A percentile compares a stretch with the other conserved stretches of the same genome.
Evolutionary conservation across 2,797 vertebrate genomes (phyloP).

Genomic region (Coilia nasus): DNA sequence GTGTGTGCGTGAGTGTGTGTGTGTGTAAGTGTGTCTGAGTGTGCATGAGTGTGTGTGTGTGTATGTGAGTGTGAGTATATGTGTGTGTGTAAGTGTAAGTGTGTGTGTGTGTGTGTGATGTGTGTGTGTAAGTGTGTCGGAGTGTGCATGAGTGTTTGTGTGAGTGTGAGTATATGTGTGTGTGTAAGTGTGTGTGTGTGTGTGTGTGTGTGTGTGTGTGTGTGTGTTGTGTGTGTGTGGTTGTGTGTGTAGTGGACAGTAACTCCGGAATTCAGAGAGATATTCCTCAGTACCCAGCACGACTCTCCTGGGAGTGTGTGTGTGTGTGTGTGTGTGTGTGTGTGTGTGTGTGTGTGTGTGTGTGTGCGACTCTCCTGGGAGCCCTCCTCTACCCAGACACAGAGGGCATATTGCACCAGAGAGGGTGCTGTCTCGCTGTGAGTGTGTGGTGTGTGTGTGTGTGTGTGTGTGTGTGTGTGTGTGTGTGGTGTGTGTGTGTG

Average conservation of each 20-base stretch:
- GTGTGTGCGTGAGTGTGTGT: too few species aligned
- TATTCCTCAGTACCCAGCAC: too few species aligned
- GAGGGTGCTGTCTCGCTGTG: background rate
- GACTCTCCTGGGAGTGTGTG: conserved; percentile 19
- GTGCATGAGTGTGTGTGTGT: too few species aligned
- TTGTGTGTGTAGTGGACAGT: background rate
- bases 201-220: background rate
- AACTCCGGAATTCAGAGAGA: too few species aligned
- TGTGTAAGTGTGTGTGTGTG: too few species aligned
- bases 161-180: background rate
- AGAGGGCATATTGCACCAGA: conserved; percentile 40
- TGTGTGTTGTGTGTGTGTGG: background rate
- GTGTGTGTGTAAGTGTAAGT: background rate
- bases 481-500: conserved; percentile 6
- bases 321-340: background rate
- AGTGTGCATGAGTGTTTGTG: conserved; percentile 7
- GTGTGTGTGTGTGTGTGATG: too few species aligned
- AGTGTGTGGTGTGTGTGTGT: conserved; percentile 16
- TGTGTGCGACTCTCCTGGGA: conserved; percentile 74
- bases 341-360: conserved; percentile 22
- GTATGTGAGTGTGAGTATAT: background rate
- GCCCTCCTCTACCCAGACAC: conserved; percentile 79
- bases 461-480: background rate
- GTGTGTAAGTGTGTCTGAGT: too few species aligned
- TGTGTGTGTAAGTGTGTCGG: background rate